Evolutionary conservation across 64 coral and sea anemone genomes (phyloP).

Genomic region (Anthopleura sola): DNA sequence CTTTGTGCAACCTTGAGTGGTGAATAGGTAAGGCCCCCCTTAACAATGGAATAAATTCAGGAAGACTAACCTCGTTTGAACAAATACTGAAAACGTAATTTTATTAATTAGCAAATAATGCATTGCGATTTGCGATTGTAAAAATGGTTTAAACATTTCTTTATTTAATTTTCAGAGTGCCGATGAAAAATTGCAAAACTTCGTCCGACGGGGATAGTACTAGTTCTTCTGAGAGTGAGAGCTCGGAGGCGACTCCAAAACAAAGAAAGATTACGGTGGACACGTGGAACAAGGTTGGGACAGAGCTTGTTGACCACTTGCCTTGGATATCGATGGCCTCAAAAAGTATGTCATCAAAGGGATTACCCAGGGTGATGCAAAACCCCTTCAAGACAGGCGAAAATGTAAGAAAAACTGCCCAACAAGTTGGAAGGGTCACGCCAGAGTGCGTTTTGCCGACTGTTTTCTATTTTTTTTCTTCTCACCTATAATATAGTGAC

Average conservation of each 20-base stretch:
- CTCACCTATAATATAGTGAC: too few species aligned
- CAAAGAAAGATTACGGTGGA: not conserved
- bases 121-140: too few species aligned
- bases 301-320: constrained; percentile 28
- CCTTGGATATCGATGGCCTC: constrained; percentile 45
- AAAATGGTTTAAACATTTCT: constrained; percentile 20
- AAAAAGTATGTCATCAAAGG: constrained; percentile 24
- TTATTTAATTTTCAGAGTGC: constrained; percentile 22
- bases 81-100: not conserved
- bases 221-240: constrained; percentile 32
- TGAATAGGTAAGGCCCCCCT: too few species aligned
- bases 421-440: constrained; percentile 16
- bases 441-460: constrained; percentile 34
- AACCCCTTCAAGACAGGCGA: too few species aligned
- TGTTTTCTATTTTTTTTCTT: too few species aligned
- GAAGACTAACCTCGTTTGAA: too few species aligned
- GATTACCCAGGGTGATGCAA: not conserved
- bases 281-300: constrained; percentile 24
- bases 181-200: constrained; percentile 18
- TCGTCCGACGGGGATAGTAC: not conserved
- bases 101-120: too few species aligned
- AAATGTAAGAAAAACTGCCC: constrained; percentile 14
- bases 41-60: too few species aligned
- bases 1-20: too few species aligned
- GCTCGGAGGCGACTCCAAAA: not conserved